phyloP scores from a whole-genome alignment of 1,140 invertebrate genomes.

The Cyphomyrmex costatus region DNA sequence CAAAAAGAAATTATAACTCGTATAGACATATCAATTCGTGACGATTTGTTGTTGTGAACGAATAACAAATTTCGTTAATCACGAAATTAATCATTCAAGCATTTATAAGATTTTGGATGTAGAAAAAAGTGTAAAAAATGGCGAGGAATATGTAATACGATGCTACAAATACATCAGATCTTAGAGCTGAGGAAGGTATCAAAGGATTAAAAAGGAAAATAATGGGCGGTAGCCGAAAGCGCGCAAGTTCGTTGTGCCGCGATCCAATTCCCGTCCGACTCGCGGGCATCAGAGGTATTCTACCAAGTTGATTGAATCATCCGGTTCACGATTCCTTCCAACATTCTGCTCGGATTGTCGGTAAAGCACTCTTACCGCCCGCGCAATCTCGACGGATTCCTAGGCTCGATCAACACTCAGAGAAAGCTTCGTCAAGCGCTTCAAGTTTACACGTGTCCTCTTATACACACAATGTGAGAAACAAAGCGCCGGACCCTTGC shows the following conservation, averaged over 20 bases:
- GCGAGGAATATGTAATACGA: constrained; percentile 1
- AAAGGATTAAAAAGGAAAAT: constrained; percentile 60
- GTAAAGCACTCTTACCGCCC: constrained; percentile 59
- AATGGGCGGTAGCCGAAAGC: constrained; percentile 26
- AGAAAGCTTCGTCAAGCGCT: constrained; percentile 2
- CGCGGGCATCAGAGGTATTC: constrained; percentile 59
- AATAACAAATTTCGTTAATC: not conserved
- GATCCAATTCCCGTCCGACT: constrained; percentile 59
- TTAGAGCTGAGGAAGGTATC: constrained; percentile 3
- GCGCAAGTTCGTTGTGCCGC: constrained; percentile 52
- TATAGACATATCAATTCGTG: too few relatives aligned
- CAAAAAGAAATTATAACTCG: too few relatives aligned
- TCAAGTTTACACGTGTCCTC: constrained; percentile 41
- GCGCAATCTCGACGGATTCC: constrained; percentile 61
- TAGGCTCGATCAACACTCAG: constrained; percentile 69
- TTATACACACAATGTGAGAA: constrained; percentile 31
- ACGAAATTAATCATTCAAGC: not conserved
- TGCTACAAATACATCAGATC: constrained; percentile 49
- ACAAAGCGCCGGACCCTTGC: constrained; percentile 18
- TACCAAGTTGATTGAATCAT: constrained; percentile 63
- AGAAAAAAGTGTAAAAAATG: not conserved
- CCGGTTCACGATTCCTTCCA: constrained; percentile 62
- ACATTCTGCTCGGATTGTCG: constrained; percentile 54
- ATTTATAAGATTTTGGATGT: too few relatives aligned
- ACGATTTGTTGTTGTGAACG: too few relatives aligned